Evolutionary conservation across 1,140 invertebrate genomes (phyloP).

Genomic region (Rhagoletis pomonella): DNA sequence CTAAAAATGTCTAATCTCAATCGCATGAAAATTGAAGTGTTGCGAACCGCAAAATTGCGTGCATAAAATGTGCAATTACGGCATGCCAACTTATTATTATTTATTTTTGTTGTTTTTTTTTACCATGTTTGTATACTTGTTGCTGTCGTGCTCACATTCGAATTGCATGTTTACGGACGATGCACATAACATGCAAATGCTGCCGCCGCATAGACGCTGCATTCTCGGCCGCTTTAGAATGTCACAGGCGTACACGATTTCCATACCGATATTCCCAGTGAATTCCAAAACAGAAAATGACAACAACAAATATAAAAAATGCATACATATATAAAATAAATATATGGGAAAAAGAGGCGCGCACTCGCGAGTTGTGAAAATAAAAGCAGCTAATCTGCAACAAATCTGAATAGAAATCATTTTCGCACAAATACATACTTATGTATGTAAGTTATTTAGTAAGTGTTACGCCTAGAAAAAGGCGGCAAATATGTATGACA

Average conservation of each 20-base stretch:
- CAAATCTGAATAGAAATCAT: conserved; percentile 39
- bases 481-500: neutral
- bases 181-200: neutral
- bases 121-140: neutral
- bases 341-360: conserved; percentile 17
- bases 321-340: neutral
- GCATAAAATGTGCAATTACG: conserved; percentile 46
- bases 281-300: conserved; percentile 8
- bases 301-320: neutral
- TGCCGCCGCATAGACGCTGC: conserved; percentile 12
- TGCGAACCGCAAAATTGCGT: conserved; percentile 38
- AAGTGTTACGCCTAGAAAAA: neutral
- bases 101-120: neutral
- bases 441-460: no score
- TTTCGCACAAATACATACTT: neutral
- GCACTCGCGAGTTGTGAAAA: conserved; percentile 18
- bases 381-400: conserved; percentile 28
- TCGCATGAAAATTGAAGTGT: conserved; percentile 30
- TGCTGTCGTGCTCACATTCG: conserved; percentile 8
- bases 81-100: conserved; percentile 4
- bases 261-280: neutral
- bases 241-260: conserved; percentile 25
- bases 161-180: neutral
- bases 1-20: neutral
- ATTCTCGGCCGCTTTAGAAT: conserved; percentile 18